Evolutionary conservation across 2,888 invertebrate species (phyloP).

Genomic region (Lutraria lutraria): DNA sequence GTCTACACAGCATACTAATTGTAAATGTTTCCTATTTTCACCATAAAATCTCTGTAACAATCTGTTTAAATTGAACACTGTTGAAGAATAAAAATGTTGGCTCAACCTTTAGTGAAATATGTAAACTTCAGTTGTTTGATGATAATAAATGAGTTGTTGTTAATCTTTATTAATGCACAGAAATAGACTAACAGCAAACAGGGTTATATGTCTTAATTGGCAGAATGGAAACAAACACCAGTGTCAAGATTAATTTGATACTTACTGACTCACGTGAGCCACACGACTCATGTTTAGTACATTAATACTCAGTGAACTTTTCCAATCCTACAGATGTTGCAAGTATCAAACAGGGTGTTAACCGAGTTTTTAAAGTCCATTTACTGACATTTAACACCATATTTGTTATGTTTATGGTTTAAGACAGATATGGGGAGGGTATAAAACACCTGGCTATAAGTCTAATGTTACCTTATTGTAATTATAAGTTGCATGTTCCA

Average conservation of each 20-base stretch:
- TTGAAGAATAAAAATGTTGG: neutral
- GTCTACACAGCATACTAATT: too few relatives aligned
- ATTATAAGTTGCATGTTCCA: neutral
- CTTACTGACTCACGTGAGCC: neutral
- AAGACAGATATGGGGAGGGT: neutral
- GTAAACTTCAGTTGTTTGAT: neutral
- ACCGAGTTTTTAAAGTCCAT: neutral
- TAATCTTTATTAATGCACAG: neutral
- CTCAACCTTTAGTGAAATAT: neutral
- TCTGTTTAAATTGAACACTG: too few relatives aligned
- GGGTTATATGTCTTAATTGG: neutral
- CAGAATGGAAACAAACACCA: neutral
- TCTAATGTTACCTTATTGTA: neutral
- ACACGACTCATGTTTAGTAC: neutral
- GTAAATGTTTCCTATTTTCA: too few relatives aligned
- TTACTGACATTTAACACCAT: slow-evolving; percentile 12
- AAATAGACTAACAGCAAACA: neutral
- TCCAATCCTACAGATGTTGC: neutral
- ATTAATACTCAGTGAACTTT: neutral
- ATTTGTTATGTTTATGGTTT: neutral
- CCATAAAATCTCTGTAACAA: too few relatives aligned
- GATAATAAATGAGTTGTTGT: neutral
- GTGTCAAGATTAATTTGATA: neutral
- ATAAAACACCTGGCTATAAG: slow-evolving; percentile 14
- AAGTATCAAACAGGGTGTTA: neutral